A percentile compares a stretch with the other conserved stretches of the same genome.
These are phyloP conservation scores for Tetheella fluctuosa DNA, from an alignment of 2,888 invertebrate species.

Conservation along the genomic window DNA sequence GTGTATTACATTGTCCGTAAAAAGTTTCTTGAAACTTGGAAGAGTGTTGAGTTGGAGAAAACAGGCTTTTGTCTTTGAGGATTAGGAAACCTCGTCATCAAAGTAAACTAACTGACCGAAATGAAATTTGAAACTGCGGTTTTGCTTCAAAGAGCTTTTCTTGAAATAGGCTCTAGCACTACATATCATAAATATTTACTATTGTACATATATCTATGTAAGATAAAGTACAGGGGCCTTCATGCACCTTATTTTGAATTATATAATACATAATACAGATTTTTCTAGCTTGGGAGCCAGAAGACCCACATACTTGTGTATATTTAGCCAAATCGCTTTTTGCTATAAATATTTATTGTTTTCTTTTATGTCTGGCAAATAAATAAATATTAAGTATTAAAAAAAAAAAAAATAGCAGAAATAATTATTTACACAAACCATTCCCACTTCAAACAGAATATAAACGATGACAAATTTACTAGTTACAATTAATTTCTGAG, in stretches of 20 bases:
- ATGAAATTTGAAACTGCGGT: neutral
- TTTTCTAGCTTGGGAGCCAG: too few relatives aligned
- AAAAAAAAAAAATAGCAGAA: too few relatives aligned
- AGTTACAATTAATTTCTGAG: slow-evolving; percentile 68
- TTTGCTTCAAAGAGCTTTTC: slow-evolving; percentile 1
- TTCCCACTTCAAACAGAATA: slow-evolving; percentile 33
- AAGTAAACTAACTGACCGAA: neutral
- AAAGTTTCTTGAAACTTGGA: neutral
- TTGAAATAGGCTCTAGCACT: neutral
- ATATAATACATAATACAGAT: too few relatives aligned
- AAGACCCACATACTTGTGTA: too few relatives aligned
- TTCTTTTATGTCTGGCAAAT: too few relatives aligned
- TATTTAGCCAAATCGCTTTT: too few relatives aligned
- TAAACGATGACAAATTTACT: slow-evolving; percentile 57
- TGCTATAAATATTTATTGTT: too few relatives aligned
- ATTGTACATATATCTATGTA: too few relatives aligned
- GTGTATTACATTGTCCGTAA: neutral
- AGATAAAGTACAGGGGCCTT: too few relatives aligned
- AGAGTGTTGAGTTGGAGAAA: neutral
- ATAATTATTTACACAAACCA: neutral
- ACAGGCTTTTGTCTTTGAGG: slow-evolving; percentile 4
- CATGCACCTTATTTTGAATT: too few relatives aligned
- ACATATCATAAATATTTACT: too few relatives aligned
- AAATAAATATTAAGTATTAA: too few relatives aligned
- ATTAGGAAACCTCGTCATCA: neutral